phyloP scores from a whole-genome alignment of 2,113 vertebrate species.

The Danionella cerebrum region DNA sequence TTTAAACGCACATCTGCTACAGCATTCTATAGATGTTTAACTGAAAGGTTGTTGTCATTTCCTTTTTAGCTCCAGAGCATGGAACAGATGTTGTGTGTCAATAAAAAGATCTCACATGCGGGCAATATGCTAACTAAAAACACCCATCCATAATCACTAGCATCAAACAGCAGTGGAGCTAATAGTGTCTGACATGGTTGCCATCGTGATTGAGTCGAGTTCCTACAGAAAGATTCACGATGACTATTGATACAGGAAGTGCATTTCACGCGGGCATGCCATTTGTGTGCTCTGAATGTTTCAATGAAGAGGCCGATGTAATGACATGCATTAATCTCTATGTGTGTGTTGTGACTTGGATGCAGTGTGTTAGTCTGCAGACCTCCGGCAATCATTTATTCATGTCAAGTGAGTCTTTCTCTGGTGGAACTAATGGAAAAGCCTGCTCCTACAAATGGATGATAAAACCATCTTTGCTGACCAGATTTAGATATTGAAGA shows the following conservation, averaged over 20 bases:
- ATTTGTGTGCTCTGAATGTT: neutral
- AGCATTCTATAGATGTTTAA: too few relatives aligned
- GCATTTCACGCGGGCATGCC: too few relatives aligned
- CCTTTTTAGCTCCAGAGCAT: too few relatives aligned
- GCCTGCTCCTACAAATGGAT: constrained; percentile 46
- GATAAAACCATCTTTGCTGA: constrained; percentile 19
- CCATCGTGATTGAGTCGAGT: neutral
- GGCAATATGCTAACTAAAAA: neutral
- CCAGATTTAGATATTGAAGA: constrained; percentile 53
- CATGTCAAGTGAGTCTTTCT: constrained; percentile 51
- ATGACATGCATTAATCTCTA: constrained; percentile 14
- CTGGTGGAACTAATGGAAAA: constrained; percentile 54
- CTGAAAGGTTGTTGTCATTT: neutral
- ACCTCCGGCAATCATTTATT: constrained; percentile 38
- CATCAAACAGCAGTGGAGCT: neutral
- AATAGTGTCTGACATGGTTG: neutral
- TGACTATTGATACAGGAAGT: too few relatives aligned
- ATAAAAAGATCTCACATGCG: neutral
- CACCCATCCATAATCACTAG: neutral
- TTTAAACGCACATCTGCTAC: too few relatives aligned
- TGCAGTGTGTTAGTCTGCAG: constrained; percentile 50
- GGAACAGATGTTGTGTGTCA: neutral
- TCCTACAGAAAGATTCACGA: neutral
- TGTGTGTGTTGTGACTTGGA: constrained; percentile 29
- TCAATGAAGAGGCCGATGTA: neutral